A percentile compares a stretch with the other conserved stretches of the same genome.
These are phyloP conservation scores for Drosophila tripunctata DNA, from an alignment of 2,888 invertebrate species.

Conservation along the genomic window DNA sequence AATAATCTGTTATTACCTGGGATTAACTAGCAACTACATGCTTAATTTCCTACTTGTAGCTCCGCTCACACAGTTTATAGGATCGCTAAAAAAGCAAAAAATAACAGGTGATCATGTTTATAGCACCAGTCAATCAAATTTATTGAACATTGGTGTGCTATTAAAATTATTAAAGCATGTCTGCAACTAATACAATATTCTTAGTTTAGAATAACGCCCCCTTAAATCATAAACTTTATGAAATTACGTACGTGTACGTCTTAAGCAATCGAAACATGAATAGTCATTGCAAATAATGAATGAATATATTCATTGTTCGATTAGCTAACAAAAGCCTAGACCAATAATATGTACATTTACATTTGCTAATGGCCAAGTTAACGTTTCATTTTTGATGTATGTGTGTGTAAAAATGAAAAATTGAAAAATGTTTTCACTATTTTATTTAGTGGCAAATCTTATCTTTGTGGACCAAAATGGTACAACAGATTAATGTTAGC, in stretches of 20 bases:
- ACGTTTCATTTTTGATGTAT: conserved; percentile 15
- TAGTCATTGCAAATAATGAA: conserved; percentile 72
- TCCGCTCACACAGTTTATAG: neutral
- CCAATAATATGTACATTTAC: conserved; percentile 48
- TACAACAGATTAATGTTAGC: conserved; percentile 53
- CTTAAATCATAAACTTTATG: conserved; percentile 22
- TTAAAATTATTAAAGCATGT: conserved; percentile 21
- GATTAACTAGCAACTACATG: neutral
- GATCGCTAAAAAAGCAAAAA: neutral
- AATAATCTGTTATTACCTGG: neutral
- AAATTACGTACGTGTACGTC: conserved; percentile 6
- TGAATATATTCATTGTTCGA: conserved; percentile 48
- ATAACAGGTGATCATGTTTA: conserved; percentile 17
- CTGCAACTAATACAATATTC: conserved; percentile 13
- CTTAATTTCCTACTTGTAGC: neutral
- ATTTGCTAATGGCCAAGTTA: conserved; percentile 59
- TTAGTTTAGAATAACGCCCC: conserved; percentile 3
- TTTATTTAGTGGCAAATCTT: conserved; percentile 42
- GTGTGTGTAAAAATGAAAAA: conserved; percentile 42
- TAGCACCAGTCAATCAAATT: conserved; percentile 34
- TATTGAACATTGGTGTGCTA: conserved; percentile 11
- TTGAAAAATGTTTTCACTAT: conserved; percentile 20
- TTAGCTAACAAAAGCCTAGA: conserved; percentile 22
- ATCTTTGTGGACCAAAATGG: conserved; percentile 60
- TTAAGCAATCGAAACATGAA: conserved; percentile 43